phyloP scores from a whole-genome alignment of 1,140 invertebrate genomes.

The Ericerus pela region DNA sequence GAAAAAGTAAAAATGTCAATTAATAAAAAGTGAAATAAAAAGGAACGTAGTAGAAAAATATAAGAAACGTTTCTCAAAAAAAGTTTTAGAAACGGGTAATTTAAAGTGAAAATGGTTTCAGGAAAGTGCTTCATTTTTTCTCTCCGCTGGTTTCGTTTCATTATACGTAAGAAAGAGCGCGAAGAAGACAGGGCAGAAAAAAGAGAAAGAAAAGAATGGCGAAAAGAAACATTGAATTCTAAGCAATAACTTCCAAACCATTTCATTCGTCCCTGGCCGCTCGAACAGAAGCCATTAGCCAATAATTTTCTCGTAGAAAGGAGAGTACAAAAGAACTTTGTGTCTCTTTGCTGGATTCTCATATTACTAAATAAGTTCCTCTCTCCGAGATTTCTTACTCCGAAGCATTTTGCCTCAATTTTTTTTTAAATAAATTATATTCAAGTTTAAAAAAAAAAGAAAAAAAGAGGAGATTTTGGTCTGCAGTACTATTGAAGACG shows the following conservation, averaged over 20 bases:
- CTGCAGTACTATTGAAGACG: no score
- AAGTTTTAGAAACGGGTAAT: constrained; percentile 11
- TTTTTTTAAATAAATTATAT: constrained; percentile 10
- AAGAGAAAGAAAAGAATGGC: neutral
- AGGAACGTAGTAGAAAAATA: neutral
- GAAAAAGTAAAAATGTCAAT: no score
- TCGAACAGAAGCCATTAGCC: constrained; percentile 10
- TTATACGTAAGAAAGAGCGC: no score
- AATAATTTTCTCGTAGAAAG: constrained; percentile 11
- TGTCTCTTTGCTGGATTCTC: neutral
- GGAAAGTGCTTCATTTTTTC: constrained; percentile 6
- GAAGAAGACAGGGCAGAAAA: neutral
- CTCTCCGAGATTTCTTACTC: neutral
- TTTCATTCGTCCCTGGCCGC: constrained; percentile 10
- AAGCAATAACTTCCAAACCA: constrained; percentile 11
- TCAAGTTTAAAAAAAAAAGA: no score
- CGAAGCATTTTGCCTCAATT: neutral
- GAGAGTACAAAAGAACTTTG: constrained; percentile 6
- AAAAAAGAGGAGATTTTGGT: no score
- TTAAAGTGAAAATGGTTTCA: constrained; percentile 11
- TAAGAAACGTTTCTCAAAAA: no score
- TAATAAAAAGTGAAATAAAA: neutral
- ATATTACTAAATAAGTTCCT: constrained; percentile 5
- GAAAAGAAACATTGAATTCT: constrained; percentile 6
- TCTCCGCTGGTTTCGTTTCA: no score